A percentile compares a stretch with the other conserved stretches of the same genome.
Conservation (phyloP, 2,113 vertebrate genomes). For the Onychostruthus taczanowskii region DNA sequence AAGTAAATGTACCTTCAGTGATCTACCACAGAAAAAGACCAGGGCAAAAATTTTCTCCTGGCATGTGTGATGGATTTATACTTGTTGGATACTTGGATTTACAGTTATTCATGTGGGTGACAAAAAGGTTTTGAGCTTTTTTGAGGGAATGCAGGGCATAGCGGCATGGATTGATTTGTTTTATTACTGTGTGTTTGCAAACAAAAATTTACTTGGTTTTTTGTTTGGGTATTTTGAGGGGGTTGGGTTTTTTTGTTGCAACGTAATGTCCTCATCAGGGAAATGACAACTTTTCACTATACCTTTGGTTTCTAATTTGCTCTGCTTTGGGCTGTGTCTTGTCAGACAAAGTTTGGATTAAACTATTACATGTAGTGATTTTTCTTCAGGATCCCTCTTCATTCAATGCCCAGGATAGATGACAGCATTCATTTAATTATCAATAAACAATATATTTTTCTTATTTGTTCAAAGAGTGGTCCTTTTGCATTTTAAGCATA, state of each 20-base stretch:
- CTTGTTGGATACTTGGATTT: not conserved
- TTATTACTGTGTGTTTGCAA: not conserved
- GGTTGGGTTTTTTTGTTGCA: not conserved
- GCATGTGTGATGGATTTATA: not conserved
- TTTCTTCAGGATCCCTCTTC: not conserved
- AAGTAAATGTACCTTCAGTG: not conserved
- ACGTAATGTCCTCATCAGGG: not conserved
- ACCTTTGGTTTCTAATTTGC: not conserved
- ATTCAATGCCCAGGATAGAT: not conserved
- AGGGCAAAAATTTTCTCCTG: not conserved
- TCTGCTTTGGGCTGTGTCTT: not conserved
- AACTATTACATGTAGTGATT: not conserved
- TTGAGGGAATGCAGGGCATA: accelerated
- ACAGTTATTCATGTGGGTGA: not conserved
- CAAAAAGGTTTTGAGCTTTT: not conserved
- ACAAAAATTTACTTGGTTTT: not conserved
- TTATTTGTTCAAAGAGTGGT: not conserved
- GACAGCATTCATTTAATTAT: not conserved
- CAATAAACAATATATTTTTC: not conserved
- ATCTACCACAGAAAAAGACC: not conserved
- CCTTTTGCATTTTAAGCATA: not conserved
- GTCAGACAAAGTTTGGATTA: not conserved
- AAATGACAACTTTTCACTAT: not conserved
- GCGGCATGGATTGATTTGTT: not conserved
- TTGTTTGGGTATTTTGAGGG: not conserved